Evolutionary conservation across 2,888 invertebrate species (phyloP).

Genomic region (Zygogramma bicolorata): DNA sequence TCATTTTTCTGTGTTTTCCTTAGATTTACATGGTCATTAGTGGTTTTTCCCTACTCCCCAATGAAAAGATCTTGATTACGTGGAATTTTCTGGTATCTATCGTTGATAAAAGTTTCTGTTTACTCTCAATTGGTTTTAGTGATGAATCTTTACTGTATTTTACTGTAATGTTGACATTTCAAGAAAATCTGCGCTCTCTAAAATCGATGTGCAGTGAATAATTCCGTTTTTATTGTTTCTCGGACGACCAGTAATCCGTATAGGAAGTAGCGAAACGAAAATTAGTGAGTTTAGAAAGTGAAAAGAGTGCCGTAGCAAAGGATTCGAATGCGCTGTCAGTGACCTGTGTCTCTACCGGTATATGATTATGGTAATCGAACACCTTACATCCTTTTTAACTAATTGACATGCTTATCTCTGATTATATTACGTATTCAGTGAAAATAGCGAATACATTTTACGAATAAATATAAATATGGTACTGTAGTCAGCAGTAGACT

Average conservation of each 20-base stretch:
- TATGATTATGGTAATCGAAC: slow-evolving; percentile 11
- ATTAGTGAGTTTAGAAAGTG: slow-evolving; percentile 2
- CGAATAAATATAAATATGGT: not conserved
- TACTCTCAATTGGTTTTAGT: too few relatives aligned
- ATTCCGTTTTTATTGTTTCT: not conserved
- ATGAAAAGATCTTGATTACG: too few relatives aligned
- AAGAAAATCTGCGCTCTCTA: too few relatives aligned
- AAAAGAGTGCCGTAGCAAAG: not conserved
- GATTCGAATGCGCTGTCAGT: slow-evolving; percentile 9
- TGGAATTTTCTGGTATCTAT: too few relatives aligned
- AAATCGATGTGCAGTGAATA: too few relatives aligned
- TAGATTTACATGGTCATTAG: too few relatives aligned
- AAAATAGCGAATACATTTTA: slow-evolving; percentile 5
- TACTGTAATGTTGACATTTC: too few relatives aligned
- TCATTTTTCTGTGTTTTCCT: too few relatives aligned
- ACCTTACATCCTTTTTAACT: slow-evolving; percentile 13
- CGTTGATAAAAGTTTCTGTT: too few relatives aligned
- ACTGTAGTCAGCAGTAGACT: not conserved
- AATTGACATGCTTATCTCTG: slow-evolving; percentile 11
- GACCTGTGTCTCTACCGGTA: slow-evolving; percentile 6
- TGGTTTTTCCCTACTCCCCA: too few relatives aligned
- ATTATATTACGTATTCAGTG: slow-evolving; percentile 12
- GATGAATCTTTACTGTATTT: too few relatives aligned
- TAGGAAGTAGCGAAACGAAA: not conserved
- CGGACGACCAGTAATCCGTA: not conserved